Conservation (phyloP, 2,888 invertebrate genomes). For the Gymnosoma rotundatum region DNA sequence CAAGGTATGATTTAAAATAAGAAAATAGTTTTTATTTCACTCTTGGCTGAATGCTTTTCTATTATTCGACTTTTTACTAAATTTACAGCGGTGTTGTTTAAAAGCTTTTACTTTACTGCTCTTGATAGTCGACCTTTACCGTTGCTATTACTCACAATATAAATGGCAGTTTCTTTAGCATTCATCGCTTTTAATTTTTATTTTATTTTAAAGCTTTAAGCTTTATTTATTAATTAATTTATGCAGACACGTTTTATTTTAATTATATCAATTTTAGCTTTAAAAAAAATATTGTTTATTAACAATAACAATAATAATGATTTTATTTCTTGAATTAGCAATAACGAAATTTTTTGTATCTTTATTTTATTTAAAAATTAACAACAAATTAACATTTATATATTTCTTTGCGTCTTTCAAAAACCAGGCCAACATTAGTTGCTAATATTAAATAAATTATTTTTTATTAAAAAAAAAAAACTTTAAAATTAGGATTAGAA, state of each 20-base stretch:
- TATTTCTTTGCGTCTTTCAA: background rate
- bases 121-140: background rate
- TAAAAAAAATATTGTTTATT: conserved; percentile 32
- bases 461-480: background rate
- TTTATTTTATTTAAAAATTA: no score
- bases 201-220: conserved; percentile 56
- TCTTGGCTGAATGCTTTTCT: no score
- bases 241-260: conserved; percentile 81
- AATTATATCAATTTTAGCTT: conserved; percentile 78
- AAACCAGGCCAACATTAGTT: background rate
- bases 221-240: conserved; percentile 81
- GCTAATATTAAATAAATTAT: background rate
- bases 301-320: conserved; percentile 8
- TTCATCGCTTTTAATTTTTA: conserved; percentile 23
- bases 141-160: background rate
- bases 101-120: background rate
- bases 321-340: conserved; percentile 34
- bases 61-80: no score
- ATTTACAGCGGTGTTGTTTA: no score
- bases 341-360: background rate
- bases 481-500: background rate
- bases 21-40: no score
- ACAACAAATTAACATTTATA: conserved; percentile 16
- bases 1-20: no score
- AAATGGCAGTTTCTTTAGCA: background rate